Evolutionary conservation across 2,113 vertebrate species (phyloP).

Genomic region (Prolemur simus): DNA sequence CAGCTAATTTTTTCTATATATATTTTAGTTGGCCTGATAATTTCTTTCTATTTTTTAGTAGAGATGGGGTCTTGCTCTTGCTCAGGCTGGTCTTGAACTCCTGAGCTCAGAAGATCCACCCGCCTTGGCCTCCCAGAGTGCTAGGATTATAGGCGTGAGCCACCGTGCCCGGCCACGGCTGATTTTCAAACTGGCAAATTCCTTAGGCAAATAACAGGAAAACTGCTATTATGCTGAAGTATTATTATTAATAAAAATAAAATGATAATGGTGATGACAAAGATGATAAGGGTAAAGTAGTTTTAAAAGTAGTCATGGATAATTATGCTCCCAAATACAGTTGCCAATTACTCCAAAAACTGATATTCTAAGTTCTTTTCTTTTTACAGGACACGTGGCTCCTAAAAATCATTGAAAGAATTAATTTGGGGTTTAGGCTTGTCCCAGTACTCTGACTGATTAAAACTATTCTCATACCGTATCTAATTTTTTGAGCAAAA

Average conservation of each 20-base stretch:
- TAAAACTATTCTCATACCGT: conserved; percentile 73
- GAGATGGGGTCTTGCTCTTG: no score
- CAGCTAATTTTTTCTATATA: no score
- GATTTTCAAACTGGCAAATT: not conserved
- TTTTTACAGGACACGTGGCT: conserved; percentile 71
- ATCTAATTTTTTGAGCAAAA: conserved; percentile 72
- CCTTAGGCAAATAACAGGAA: not conserved
- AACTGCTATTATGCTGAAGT: not conserved
- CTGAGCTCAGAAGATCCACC: no score
- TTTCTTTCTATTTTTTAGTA: no score
- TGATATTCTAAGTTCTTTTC: conserved; percentile 75
- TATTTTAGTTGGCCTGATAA: no score
- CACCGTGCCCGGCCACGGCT: no score
- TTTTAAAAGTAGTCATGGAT: conserved; percentile 54
- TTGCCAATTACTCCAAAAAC: conserved; percentile 66
- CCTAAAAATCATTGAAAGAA: conserved; percentile 77
- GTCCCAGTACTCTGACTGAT: conserved; percentile 72
- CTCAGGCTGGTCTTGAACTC: no score
- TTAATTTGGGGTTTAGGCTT: conserved; percentile 76
- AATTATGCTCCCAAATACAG: conserved; percentile 67
- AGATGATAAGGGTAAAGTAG: conserved; percentile 7
- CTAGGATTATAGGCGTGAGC: no score
- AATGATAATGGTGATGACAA: not conserved
- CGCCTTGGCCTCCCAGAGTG: no score
- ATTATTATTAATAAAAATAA: not conserved